Base-by-base conservation (phyloP, 2,797 vertebrate species). In the Macrochelys suwanniensis region DNA sequence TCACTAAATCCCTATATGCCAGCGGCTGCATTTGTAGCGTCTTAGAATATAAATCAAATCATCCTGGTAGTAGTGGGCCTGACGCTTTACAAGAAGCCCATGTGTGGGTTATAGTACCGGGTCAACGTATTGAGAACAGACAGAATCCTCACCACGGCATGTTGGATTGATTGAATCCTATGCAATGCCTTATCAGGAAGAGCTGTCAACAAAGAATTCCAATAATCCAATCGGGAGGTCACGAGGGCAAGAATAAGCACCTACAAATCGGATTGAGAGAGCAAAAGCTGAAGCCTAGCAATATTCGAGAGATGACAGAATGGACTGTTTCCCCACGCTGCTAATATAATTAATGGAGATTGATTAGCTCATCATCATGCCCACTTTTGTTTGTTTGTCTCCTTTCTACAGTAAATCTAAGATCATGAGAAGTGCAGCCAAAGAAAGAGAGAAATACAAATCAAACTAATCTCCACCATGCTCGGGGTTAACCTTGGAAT, bases 201-300 rank as follows among this genome's bases (percentile, higher is more conserved):
- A 97, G 92, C 97, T 98, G 97, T 98, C 97, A 97, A 95, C 91
- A 82, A 97, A 96, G 98, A 98, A 98, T 98, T 97, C 97, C 97
- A 97, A 97, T 97, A 97, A 98, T 97, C 96, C 97, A 97, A 97
- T 97, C 95, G 95, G 93, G 93, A 95, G 97, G 98, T 98, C 97
- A 97, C 19, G 54, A 97, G 97, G 97, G 97, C 98, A 96, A 80
- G 97, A 97, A 97, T 98, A 97, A 97, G 96, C 88, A 95, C 96
- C 96, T 96, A 94, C 96, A 97, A 97, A 97, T 97, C 96, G 88
- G 97, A 97, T 95, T 92, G 97, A 86, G 95, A 79, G 92, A 47
- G n/a, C 89, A 96, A 94, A 97, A 97, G 50, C 65, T 85, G 95
- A 93, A 95, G 93, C 88, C 81, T 4, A 92, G 95, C 95, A 98